These are phyloP conservation scores for Strigamia transsilvanica DNA, from an alignment of 2,888 invertebrate species.

Conservation along the genomic window DNA sequence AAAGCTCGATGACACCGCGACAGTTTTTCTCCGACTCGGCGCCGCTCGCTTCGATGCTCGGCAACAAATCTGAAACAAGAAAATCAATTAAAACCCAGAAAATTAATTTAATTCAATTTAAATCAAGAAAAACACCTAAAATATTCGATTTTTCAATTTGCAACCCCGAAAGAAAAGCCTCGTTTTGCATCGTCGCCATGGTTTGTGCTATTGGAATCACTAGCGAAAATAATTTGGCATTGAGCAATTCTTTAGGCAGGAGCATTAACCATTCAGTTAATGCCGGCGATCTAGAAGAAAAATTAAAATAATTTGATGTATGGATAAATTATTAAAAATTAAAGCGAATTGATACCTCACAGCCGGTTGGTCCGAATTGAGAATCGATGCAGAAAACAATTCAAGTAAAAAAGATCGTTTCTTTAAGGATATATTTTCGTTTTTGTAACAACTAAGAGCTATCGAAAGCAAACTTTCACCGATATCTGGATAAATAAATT, in stretches of 20 bases:
- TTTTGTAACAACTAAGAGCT: not conserved
- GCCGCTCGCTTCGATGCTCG: not conserved
- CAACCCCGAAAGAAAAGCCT: conserved; percentile 7
- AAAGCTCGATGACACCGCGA: not conserved
- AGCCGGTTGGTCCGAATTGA: not conserved
- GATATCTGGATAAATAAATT: not conserved
- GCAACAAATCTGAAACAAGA: not conserved
- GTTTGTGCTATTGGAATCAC: not conserved
- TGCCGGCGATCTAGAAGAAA: not conserved
- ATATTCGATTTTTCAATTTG: not conserved
- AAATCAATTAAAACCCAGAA: not conserved
- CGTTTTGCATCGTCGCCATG: not conserved
- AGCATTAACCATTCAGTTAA: conserved; percentile 4
- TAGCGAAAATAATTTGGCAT: not conserved
- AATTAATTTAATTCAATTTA: not conserved
- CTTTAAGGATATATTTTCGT: not conserved
- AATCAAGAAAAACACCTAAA: not conserved
- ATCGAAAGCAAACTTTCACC: conserved; percentile 5
- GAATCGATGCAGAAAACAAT: not conserved
- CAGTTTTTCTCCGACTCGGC: not conserved
- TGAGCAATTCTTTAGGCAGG: conserved; percentile 11
- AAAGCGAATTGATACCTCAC: not conserved
- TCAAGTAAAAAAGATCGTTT: conserved; percentile 7
- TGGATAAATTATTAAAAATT: no score
- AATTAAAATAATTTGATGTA: not conserved